Percentiles rank a stretch among this genome's conserved stretches.
These are phyloP conservation scores for Platyura marginata DNA, from an alignment of 1,140 invertebrate genomes.

Conservation along the genomic window DNA sequence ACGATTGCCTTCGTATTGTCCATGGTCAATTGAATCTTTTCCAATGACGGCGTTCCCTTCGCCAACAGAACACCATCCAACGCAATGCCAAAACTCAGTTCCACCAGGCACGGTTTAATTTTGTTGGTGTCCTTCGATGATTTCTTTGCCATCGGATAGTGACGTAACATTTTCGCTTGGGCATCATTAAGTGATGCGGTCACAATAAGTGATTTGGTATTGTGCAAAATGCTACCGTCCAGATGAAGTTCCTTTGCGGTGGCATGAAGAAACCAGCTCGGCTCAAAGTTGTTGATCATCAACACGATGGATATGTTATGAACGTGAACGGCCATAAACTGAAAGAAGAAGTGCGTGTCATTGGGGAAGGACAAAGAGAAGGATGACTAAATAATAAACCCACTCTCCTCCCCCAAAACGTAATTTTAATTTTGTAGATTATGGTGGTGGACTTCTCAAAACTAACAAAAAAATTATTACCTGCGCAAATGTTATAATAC, in stretches of 20 bases:
- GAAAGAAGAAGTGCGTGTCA: too few species aligned
- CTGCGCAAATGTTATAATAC: constrained; percentile 65
- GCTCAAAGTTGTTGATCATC: constrained; percentile 34
- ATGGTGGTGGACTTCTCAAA: too few species aligned
- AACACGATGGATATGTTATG: constrained; percentile 61
- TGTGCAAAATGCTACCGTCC: constrained; percentile 54
- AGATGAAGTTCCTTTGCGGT: constrained; percentile 55
- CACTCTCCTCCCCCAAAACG: too few species aligned
- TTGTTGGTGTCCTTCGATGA: constrained; percentile 19
- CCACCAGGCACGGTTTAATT: constrained; percentile 36
- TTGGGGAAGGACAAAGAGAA: too few species aligned
- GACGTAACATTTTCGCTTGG: constrained; percentile 26
- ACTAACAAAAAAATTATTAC: constrained; percentile 28
- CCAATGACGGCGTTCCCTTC: constrained; percentile 54
- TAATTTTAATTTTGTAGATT: too few species aligned
- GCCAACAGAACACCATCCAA: constrained; percentile 54
- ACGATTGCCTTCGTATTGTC: constrained; percentile 44
- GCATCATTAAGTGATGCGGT: constrained; percentile 40
- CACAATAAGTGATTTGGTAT: constrained; percentile 51
- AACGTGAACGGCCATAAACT: constrained; percentile 75
- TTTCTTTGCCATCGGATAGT: constrained; percentile 18
- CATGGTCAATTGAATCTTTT: constrained; percentile 54
- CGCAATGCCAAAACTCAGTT: constrained; percentile 50
- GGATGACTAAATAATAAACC: too few species aligned
- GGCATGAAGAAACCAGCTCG: constrained; percentile 56